Evolutionary conservation across 2,797 vertebrate genomes (phyloP).

Genomic region (Mormyrops attenuatus): DNA sequence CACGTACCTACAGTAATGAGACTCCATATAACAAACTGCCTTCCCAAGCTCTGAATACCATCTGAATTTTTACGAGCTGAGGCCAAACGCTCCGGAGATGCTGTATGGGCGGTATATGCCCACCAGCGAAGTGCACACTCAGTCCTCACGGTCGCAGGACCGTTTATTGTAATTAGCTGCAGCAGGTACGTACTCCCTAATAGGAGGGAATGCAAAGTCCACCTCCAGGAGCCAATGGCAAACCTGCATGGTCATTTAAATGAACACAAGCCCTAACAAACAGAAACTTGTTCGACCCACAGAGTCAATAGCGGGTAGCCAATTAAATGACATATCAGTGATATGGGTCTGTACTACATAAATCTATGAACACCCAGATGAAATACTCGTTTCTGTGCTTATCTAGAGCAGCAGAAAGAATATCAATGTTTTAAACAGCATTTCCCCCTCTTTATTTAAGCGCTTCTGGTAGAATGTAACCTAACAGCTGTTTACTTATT

Average conservation of each 20-base stretch:
- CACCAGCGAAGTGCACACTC: not conserved
- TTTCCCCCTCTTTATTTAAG: not conserved
- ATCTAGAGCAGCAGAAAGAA: not conserved
- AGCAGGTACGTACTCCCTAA: conserved; percentile 33
- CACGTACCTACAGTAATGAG: not conserved
- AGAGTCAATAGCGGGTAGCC: conserved; percentile 35
- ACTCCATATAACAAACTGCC: not conserved
- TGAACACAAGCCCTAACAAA: conserved; percentile 39
- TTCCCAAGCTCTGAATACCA: not conserved
- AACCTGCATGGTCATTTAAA: conserved; percentile 37
- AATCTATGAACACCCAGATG: not conserved
- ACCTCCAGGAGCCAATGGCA: conserved; percentile 21
- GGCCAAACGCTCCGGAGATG: not conserved
- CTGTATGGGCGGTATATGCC: not conserved
- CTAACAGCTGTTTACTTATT: not conserved
- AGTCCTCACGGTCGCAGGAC: not conserved
- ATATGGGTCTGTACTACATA: not conserved
- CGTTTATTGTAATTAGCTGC: not conserved
- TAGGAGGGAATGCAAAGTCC: conserved; percentile 29
- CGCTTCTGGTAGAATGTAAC: not conserved
- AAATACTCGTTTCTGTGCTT: not conserved
- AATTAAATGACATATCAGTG: not conserved
- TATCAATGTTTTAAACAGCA: not conserved
- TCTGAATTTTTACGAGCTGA: not conserved
- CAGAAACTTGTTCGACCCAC: conserved; percentile 31